These are phyloP conservation scores for Neopipo cinnamomea DNA, from an alignment of 2,113 vertebrate genomes.

Conservation along the genomic window DNA sequence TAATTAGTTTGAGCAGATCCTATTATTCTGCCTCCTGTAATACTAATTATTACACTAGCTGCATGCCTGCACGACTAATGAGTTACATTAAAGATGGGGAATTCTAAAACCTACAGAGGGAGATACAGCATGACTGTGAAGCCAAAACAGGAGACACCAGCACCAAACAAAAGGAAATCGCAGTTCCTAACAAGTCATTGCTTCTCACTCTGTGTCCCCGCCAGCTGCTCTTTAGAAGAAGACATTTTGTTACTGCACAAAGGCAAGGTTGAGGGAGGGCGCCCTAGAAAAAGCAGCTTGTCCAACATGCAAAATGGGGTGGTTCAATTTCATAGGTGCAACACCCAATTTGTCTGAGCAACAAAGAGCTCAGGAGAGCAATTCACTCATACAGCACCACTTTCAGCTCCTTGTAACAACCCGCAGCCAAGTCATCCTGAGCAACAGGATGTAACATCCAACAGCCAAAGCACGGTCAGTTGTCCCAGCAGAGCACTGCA, in stretches of 20 bases:
- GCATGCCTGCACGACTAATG: constrained; percentile 59
- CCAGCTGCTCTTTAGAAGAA: neutral
- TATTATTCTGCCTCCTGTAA: constrained; percentile 47
- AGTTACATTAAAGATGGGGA: constrained; percentile 44
- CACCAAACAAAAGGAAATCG: neutral
- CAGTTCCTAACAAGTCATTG: neutral
- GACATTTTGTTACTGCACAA: neutral
- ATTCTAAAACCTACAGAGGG: constrained; percentile 47
- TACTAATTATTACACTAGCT: constrained; percentile 63
- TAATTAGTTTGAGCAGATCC: constrained; percentile 53
- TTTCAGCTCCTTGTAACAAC: neutral
- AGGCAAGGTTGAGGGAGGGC: neutral
- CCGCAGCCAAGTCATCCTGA: neutral
- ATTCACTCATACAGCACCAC: neutral
- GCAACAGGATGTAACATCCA: too few relatives aligned
- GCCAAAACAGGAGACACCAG: neutral
- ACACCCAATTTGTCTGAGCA: neutral
- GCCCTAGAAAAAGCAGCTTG: neutral
- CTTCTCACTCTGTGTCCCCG: neutral
- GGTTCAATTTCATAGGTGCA: neutral
- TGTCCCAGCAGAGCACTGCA: neutral
- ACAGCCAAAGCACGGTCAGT: neutral
- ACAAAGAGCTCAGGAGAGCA: neutral
- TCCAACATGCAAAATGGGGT: neutral
- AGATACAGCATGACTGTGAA: neutral